Conservation (phyloP, 2,113 vertebrate genomes). For the Ranitomeya variabilis region DNA sequence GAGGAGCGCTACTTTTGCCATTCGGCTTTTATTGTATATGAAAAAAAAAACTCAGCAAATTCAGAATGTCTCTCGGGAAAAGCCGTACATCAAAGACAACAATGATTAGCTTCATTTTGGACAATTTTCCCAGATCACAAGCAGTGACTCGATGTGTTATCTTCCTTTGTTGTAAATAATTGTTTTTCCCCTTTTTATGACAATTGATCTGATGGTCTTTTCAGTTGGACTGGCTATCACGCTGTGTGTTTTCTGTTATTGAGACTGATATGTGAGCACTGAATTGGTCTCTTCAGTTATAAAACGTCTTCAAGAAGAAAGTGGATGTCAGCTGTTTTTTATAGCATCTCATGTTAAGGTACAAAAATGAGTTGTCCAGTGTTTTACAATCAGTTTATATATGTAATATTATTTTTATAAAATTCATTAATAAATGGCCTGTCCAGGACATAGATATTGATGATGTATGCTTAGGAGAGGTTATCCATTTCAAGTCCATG, state of each 20-base stretch:
- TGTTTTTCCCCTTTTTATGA: neutral
- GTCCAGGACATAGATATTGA: too few relatives aligned
- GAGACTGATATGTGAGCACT: neutral
- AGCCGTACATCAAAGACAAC: neutral
- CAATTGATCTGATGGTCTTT: constrained; percentile 3
- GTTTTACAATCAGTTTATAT: too few relatives aligned
- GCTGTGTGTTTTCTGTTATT: neutral
- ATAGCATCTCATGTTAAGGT: too few relatives aligned
- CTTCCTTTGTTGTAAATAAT: neutral
- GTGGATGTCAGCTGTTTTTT: too few relatives aligned
- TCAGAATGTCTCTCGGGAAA: neutral
- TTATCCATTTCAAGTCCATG: too few relatives aligned
- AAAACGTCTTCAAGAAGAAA: neutral
- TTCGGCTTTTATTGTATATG: neutral
- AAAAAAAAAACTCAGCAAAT: neutral
- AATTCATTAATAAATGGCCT: too few relatives aligned
- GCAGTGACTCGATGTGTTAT: neutral
- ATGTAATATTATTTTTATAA: too few relatives aligned
- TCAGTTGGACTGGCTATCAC: neutral
- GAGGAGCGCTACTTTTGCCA: neutral
- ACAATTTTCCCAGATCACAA: constrained; percentile 19
- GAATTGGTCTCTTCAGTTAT: neutral
- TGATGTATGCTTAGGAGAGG: too few relatives aligned
- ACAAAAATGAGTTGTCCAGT: too few relatives aligned
- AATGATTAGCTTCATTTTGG: neutral